These are phyloP conservation scores for Pimpla rufipes DNA, from an alignment of 2,888 invertebrate genomes.

Conservation along the genomic window DNA sequence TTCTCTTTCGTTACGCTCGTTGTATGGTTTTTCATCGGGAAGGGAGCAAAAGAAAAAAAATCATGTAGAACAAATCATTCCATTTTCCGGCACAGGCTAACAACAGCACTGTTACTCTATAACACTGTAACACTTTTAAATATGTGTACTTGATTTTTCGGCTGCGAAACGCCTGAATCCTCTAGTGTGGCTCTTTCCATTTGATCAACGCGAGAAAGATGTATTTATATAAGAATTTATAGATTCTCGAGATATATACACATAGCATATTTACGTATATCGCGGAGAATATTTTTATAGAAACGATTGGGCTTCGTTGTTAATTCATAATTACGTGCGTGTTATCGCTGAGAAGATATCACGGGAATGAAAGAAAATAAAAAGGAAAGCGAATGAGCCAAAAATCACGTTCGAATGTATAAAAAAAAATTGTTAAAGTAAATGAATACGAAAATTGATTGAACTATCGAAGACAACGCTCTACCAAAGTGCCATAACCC, in stretches of 20 bases:
- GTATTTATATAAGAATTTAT: constrained; percentile 38
- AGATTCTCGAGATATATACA: neutral
- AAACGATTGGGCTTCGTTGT: constrained; percentile 40
- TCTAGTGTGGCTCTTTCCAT: constrained; percentile 17
- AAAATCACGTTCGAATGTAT: neutral
- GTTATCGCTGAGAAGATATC: constrained; percentile 23
- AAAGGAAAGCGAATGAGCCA: neutral
- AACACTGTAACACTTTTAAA: neutral
- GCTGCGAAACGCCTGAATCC: neutral
- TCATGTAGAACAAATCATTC: constrained; percentile 72
- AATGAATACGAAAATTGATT: neutral
- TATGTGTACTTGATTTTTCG: neutral
- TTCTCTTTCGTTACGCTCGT: constrained; percentile 12
- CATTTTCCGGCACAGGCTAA: constrained; percentile 58
- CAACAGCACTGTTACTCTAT: neutral
- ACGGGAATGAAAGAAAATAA: neutral
- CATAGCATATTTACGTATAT: constrained; percentile 24
- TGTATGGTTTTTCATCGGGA: constrained; percentile 3
- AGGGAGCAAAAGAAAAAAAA: constrained; percentile 28
- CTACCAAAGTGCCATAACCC: constrained; percentile 18
- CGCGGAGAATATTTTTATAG: constrained; percentile 26
- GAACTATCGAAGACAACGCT: neutral
- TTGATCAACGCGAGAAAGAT: constrained; percentile 24
- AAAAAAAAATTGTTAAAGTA: neutral
- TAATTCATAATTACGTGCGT: constrained; percentile 9